Conservation (phyloP, 92 coral and sea anemone genomes). For the Porites evermanni region DNA sequence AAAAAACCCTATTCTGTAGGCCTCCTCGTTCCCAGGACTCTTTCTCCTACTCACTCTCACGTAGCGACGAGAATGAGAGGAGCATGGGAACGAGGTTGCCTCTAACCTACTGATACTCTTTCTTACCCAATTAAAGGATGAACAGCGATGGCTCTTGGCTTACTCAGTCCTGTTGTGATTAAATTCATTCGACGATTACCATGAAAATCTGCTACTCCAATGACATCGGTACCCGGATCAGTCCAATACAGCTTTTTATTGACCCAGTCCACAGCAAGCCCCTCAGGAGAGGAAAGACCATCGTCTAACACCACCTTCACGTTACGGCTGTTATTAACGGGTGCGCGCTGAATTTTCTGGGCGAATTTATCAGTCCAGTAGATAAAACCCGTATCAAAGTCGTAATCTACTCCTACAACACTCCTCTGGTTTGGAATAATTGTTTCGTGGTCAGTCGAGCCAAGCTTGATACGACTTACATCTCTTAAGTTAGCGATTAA, state of each 20-base stretch:
- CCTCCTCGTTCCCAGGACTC: no score
- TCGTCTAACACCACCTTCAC: constrained; percentile 43
- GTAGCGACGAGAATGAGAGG: no score
- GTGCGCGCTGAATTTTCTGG: constrained; percentile 75
- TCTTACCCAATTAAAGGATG: constrained; percentile 85
- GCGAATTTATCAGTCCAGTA: constrained; percentile 85
- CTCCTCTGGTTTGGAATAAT: constrained; percentile 69
- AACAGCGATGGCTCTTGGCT: constrained; percentile 86
- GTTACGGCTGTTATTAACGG: constrained; percentile 52
- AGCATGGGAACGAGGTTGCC: no score
- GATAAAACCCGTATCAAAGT: constrained; percentile 60
- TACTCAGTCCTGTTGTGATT: constrained; percentile 60
- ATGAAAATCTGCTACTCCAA: constrained; percentile 85
- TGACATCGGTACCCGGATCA: constrained; percentile 76
- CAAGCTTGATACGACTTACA: constrained; percentile 71
- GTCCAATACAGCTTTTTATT: constrained; percentile 92
- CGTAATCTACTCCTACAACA: constrained; percentile 82
- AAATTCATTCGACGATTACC: constrained; percentile 71
- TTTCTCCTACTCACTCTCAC: no score
- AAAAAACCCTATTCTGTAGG: no score
- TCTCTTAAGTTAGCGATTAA: constrained; percentile 80
- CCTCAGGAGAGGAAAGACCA: constrained; percentile 72
- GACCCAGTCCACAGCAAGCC: constrained; percentile 94
- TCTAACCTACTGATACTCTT: no score
- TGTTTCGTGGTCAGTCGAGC: constrained; percentile 62